phyloP scores from a whole-genome alignment of 2,797 vertebrate species.

The Paguma larvata region DNA sequence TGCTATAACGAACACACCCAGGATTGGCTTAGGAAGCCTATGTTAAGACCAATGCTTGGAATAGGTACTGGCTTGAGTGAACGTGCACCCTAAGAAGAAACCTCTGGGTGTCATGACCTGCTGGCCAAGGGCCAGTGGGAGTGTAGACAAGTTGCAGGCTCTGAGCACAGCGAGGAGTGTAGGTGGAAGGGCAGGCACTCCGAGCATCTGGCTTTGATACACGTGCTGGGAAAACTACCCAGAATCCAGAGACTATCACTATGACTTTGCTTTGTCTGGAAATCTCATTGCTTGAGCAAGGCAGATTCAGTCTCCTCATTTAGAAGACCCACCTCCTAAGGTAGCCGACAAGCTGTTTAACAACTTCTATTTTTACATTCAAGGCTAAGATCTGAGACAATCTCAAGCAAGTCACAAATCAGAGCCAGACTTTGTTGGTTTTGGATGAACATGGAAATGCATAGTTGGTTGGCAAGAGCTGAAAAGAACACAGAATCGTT shows the following conservation, averaged over 20 bases:
- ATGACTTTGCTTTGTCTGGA: conserved; percentile 42
- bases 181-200: background rate
- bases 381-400: background rate
- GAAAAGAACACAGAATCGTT: background rate
- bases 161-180: background rate
- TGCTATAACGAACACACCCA: background rate
- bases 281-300: conserved; percentile 40
- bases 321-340: background rate
- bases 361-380: background rate
- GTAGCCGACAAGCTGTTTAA: background rate
- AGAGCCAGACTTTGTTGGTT: background rate
- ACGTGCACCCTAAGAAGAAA: background rate
- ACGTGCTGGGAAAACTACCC: background rate
- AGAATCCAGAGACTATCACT: background rate
- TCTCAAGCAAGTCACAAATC: background rate
- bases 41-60: background rate
- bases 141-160: background rate
- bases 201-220: conserved; percentile 55
- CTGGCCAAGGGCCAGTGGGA: background rate
- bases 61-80: background rate
- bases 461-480: background rate
- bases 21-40: background rate
- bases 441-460: background rate
- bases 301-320: background rate
- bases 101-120: background rate